Percentiles rank a stretch among this genome's conserved stretches.
phyloP scores from a whole-genome alignment of 2,888 invertebrate species.

The Chalcis sispes region DNA sequence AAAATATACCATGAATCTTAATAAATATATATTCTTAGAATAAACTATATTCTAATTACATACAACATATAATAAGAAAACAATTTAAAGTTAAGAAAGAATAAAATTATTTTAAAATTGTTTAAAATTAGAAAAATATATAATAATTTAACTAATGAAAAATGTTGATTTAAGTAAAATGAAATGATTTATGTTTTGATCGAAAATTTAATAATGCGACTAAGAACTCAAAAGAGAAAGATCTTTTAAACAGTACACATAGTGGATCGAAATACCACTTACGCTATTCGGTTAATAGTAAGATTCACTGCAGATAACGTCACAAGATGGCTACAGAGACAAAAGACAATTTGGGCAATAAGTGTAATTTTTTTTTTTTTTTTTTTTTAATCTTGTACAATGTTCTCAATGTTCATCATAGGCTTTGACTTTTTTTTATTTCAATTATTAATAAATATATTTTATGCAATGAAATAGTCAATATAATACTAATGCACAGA shows the following conservation, averaged over 20 bases:
- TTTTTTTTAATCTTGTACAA: constrained; percentile 18
- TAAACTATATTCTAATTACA: constrained; percentile 69
- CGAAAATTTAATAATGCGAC: constrained; percentile 69
- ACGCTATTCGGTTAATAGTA: constrained; percentile 94
- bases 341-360: constrained; percentile 72
- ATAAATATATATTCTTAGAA: constrained; percentile 49
- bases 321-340: constrained; percentile 90
- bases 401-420: constrained; percentile 9
- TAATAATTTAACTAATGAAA: constrained; percentile 53
- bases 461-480: constrained; percentile 41
- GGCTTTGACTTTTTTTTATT: constrained; percentile 8
- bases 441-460: constrained; percentile 9
- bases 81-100: constrained; percentile 49
- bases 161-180: constrained; percentile 56
- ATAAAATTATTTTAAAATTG: constrained; percentile 11
- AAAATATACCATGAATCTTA: constrained; percentile 25
- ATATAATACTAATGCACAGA: constrained; percentile 32
- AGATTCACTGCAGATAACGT: constrained; percentile 94
- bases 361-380: constrained; percentile 59
- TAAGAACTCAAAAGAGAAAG: constrained; percentile 59
- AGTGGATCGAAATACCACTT: constrained; percentile 81
- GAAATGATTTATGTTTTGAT: constrained; percentile 57
- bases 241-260: constrained; percentile 69
- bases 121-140: constrained; percentile 50
- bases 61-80: constrained; percentile 66